A percentile compares a stretch with the other conserved stretches of the same genome.
Evolutionary conservation across 2,113 vertebrate genomes (phyloP).

Genomic region (Brachyhypopomus gauderio): DNA sequence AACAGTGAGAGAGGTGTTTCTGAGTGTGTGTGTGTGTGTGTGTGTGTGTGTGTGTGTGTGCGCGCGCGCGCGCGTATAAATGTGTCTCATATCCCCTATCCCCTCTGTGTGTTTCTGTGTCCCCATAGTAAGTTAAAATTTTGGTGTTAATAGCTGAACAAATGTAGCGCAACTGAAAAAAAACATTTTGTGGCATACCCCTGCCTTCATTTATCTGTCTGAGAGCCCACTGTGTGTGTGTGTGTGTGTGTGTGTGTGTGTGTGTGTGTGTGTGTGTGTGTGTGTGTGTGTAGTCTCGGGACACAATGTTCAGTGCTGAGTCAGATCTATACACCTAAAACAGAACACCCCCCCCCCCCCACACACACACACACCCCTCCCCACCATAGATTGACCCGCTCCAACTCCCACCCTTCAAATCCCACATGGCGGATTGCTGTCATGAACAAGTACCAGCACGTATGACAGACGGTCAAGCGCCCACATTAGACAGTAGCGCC

Average conservation of each 20-base stretch:
- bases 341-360: background rate
- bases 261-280: background rate
- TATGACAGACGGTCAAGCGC: slow-evolving; percentile 11
- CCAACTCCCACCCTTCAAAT: background rate
- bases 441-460: slow-evolving; percentile 29
- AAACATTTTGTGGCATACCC: background rate
- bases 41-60: too few species aligned
- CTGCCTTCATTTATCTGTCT: slow-evolving; percentile 34
- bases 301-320: slow-evolving; percentile 53
- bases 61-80: too few species aligned
- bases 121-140: background rate
- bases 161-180: background rate
- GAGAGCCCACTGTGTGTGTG: slow-evolving; percentile 4
- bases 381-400: background rate
- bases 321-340: slow-evolving; percentile 42
- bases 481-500: slow-evolving; percentile 74
- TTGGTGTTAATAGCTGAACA: background rate
- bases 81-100: background rate
- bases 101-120: slow-evolving; percentile 8
- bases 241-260: slow-evolving; percentile 2
- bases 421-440: background rate
- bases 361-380: background rate
- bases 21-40: too few species aligned
- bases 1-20: too few species aligned
- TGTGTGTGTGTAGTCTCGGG: slow-evolving; percentile 19